Percentiles rank a stretch among this genome's conserved stretches.
Evolutionary conservation across 1,140 invertebrate species (phyloP).

Genomic region (Listronotus bonariensis): DNA sequence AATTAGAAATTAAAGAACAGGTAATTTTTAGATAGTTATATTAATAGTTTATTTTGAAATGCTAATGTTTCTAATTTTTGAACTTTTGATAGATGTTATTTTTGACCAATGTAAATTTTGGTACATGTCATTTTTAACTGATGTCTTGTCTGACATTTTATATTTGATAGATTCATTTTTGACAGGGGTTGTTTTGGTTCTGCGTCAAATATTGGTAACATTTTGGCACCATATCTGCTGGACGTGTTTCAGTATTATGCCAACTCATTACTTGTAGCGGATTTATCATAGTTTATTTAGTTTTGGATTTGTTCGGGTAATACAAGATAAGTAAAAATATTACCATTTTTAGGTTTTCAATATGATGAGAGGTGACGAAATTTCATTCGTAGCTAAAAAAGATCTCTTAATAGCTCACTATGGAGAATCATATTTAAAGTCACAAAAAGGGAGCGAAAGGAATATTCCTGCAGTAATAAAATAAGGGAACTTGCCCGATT

Average conservation of each 20-base stretch:
- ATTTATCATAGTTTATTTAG: background rate
- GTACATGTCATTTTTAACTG: too few species aligned
- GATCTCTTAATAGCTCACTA: constrained; percentile 35
- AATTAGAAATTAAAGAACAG: constrained; percentile 27
- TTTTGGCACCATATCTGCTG: too few species aligned
- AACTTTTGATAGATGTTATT: background rate
- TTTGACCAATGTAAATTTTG: background rate
- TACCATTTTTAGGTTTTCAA: constrained; percentile 18
- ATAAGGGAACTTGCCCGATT: constrained; percentile 40
- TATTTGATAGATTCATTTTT: too few species aligned
- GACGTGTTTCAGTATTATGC: too few species aligned
- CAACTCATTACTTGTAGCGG: background rate
- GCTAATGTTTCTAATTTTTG: background rate
- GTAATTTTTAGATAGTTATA: background rate
- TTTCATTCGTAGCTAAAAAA: constrained; percentile 37
- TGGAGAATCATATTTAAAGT: constrained; percentile 39
- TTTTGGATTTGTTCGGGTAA: background rate
- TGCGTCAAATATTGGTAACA: too few species aligned
- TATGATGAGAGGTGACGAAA: constrained; percentile 36
- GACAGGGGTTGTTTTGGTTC: too few species aligned
- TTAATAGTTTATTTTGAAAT: background rate
- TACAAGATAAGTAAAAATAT: background rate
- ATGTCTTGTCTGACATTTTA: too few species aligned
- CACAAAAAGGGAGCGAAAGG: constrained; percentile 29
- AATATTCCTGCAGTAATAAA: constrained; percentile 31